Conservation (phyloP, 2,113 vertebrate genomes). For the Glareola pratincola region DNA sequence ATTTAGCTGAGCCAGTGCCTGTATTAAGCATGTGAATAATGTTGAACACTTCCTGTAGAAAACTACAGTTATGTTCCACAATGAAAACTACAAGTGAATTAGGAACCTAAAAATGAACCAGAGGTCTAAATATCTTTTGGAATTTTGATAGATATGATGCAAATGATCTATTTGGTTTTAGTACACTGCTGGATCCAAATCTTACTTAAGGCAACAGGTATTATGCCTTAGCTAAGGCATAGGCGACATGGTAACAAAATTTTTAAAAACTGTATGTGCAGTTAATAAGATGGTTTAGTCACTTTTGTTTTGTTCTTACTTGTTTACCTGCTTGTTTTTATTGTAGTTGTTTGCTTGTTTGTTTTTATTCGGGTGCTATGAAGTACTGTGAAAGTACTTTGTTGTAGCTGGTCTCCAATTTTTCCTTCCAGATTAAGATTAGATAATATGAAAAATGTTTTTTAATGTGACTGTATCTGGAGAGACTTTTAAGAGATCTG, state of each 20-base stretch:
- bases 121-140: background rate
- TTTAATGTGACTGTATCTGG: too few species aligned
- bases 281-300: background rate
- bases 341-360: background rate
- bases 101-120: background rate
- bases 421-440: background rate
- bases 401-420: background rate
- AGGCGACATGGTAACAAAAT: background rate
- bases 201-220: background rate
- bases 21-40: background rate
- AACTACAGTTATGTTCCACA: background rate
- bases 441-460: background rate
- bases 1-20: background rate
- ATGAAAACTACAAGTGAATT: background rate
- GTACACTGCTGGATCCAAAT: background rate
- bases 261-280: background rate
- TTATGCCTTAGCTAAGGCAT: too few species aligned
- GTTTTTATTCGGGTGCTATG: background rate
- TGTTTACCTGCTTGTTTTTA: background rate
- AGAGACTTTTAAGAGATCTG: background rate
- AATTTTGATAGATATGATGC: background rate
- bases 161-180: background rate
- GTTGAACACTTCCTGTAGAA: background rate
- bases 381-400: background rate
- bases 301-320: background rate